Evolutionary conservation across 2,113 vertebrate genomes (phyloP).

Genomic region (Microtus richardsoni): DNA sequence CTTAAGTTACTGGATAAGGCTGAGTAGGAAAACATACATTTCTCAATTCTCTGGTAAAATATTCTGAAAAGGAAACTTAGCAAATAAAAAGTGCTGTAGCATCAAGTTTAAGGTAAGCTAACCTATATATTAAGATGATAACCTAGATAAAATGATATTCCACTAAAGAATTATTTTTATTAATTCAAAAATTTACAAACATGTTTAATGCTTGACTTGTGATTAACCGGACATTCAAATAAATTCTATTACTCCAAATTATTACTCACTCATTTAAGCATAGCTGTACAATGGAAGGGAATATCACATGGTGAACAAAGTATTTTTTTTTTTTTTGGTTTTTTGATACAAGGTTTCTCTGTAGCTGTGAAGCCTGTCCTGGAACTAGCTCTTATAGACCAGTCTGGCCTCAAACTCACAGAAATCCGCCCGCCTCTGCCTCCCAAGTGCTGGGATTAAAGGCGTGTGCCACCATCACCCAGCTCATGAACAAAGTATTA

Average conservation of each 20-base stretch:
- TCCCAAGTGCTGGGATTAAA: too few relatives aligned
- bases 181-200: slow-evolving; percentile 33
- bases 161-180: slow-evolving; percentile 6
- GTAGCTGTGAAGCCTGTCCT: too few relatives aligned
- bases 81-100: neutral
- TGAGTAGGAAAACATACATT: neutral
- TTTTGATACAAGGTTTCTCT: too few relatives aligned
- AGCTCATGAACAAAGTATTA: neutral
- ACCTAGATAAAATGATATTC: slow-evolving; percentile 35
- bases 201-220: neutral
- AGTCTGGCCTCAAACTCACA: too few relatives aligned
- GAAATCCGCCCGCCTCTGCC: too few relatives aligned
- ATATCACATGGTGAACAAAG: neutral
- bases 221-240: neutral
- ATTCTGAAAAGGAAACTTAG: slow-evolving; percentile 10
- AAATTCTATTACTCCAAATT: neutral
- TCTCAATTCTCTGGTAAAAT: neutral
- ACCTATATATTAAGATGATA: neutral
- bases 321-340: too few relatives aligned
- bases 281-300: neutral
- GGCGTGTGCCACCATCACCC: too few relatives aligned
- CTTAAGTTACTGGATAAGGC: slow-evolving; percentile 40
- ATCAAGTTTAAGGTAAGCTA: slow-evolving; percentile 1
- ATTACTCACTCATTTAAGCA: neutral
- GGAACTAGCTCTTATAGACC: too few relatives aligned